A percentile compares a stretch with the other conserved stretches of the same genome.
Conservation (phyloP, 1,140 invertebrate species). For the Papilio helenus region DNA sequence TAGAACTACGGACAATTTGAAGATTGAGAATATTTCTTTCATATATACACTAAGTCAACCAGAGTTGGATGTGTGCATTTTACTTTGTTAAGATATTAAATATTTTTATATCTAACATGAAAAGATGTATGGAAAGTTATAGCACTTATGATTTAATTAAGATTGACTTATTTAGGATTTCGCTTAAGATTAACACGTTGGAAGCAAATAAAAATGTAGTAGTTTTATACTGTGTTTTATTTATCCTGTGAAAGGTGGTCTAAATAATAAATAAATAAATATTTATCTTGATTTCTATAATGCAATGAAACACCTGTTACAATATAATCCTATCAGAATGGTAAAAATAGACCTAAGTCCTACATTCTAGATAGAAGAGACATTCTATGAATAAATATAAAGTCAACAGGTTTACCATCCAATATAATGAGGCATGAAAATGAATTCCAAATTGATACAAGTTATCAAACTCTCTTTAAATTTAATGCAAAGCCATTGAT, state of each 20-base stretch:
- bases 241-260: neutral
- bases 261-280: neutral
- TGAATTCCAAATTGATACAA: no score
- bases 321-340: no score
- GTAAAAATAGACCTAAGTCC: no score
- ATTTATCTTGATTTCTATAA: no score
- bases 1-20: slow-evolving; percentile 62
- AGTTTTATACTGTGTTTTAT: slow-evolving; percentile 64
- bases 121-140: slow-evolving; percentile 69
- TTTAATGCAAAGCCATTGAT: no score
- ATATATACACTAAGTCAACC: slow-evolving; percentile 62
- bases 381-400: no score
- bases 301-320: no score
- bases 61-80: slow-evolving; percentile 73
- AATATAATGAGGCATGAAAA: no score
- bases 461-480: no score
- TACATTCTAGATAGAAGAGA: no score
- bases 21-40: slow-evolving; percentile 59
- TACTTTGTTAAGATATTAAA: slow-evolving; percentile 74
- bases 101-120: slow-evolving; percentile 79
- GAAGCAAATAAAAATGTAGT: slow-evolving; percentile 79
- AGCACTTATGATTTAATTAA: slow-evolving; percentile 77
- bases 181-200: slow-evolving; percentile 80
- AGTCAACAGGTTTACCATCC: no score
- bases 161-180: slow-evolving; percentile 72